Conservation (phyloP, 2,888 invertebrate genomes). For the Torymus aiolomorphi region DNA sequence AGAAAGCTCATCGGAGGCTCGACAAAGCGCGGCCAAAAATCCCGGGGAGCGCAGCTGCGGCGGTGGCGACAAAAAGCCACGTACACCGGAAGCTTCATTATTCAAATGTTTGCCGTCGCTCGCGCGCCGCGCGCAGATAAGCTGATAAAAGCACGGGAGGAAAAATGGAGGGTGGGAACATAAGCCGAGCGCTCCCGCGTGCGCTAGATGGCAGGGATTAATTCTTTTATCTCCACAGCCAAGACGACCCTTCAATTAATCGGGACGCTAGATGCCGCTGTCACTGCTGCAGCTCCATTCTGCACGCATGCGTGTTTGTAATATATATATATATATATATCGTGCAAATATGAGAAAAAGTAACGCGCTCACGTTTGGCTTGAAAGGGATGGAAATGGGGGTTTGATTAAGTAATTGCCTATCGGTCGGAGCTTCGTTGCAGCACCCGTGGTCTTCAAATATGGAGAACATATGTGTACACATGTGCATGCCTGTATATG, state of each 20-base stretch:
- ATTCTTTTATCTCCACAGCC: slow-evolving; percentile 30
- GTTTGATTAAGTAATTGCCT: slow-evolving; percentile 34
- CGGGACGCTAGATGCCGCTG: slow-evolving; percentile 14
- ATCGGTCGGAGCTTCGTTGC: background rate
- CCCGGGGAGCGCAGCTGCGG: background rate
- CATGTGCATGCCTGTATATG: too few relatives aligned
- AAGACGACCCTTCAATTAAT: slow-evolving; percentile 33
- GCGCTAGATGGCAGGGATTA: slow-evolving; percentile 15
- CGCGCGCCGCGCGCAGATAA: slow-evolving; percentile 64
- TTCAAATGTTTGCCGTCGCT: slow-evolving; percentile 65
- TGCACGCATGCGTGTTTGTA: too few relatives aligned
- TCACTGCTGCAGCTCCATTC: background rate
- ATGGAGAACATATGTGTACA: too few relatives aligned
- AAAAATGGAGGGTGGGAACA: too few relatives aligned
- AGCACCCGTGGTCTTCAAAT: too few relatives aligned
- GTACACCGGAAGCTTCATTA: slow-evolving; percentile 61
- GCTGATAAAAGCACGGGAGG: slow-evolving; percentile 64
- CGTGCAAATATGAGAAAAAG: slow-evolving; percentile 8
- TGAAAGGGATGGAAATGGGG: background rate
- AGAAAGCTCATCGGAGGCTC: too few relatives aligned
- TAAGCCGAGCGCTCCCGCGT: slow-evolving; percentile 12
- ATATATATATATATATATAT: too few relatives aligned
- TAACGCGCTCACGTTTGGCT: background rate
- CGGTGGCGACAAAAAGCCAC: background rate
- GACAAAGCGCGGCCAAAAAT: background rate